Conservation (phyloP, 2,797 vertebrate genomes). For the Trematomus bernacchii region DNA sequence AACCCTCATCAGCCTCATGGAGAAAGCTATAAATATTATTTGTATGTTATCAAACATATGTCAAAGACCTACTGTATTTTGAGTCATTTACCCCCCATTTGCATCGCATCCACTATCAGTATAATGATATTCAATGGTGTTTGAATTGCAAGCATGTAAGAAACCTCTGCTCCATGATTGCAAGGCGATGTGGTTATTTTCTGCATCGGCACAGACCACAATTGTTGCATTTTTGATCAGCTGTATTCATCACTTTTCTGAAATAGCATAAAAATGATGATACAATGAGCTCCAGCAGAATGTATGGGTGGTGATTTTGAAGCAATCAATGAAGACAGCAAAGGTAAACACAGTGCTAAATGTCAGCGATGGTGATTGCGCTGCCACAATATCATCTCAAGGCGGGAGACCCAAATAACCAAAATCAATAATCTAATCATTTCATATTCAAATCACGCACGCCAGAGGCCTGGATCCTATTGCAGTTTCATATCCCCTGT, state of each 20-base stretch:
- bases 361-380: slow-evolving; percentile 80
- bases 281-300: slow-evolving; percentile 70
- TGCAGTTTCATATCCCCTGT: slow-evolving; percentile 77
- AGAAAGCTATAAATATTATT: slow-evolving; percentile 41
- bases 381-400: slow-evolving; percentile 74
- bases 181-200: slow-evolving; percentile 56
- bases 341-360: slow-evolving; percentile 84
- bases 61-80: slow-evolving; percentile 29
- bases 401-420: slow-evolving; percentile 75
- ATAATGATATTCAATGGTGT: slow-evolving; percentile 49
- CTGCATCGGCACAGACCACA: slow-evolving; percentile 46
- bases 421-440: slow-evolving; percentile 84
- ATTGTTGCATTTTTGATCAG: slow-evolving; percentile 79
- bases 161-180: slow-evolving; percentile 57
- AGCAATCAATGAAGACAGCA: slow-evolving; percentile 80
- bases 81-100: slow-evolving; percentile 6
- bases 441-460: slow-evolving; percentile 83
- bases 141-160: slow-evolving; percentile 53
- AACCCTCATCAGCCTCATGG: slow-evolving; percentile 19
- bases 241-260: slow-evolving; percentile 68
- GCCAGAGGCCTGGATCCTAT: slow-evolving; percentile 76
- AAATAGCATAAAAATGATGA: slow-evolving; percentile 63
- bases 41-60: slow-evolving; percentile 30
- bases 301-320: slow-evolving; percentile 71
- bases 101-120: slow-evolving; percentile 28